phyloP scores from a whole-genome alignment of 2,888 invertebrate genomes.

The Drosophila melanosoma region DNA sequence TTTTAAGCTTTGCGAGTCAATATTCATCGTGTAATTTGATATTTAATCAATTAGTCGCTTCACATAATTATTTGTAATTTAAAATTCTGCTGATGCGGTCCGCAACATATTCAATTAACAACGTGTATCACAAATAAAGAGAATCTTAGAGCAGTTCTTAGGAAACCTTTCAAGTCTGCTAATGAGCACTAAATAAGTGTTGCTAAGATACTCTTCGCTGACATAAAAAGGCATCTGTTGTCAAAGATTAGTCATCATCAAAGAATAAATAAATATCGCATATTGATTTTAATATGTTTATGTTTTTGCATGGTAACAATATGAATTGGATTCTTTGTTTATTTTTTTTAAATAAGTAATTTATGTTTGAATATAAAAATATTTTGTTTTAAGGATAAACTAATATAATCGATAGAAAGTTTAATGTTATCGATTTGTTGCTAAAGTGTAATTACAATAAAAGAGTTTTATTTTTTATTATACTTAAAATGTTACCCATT shows the following conservation, averaged over 20 bases:
- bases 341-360: neutral
- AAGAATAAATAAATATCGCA: neutral
- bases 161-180: neutral
- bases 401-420: neutral
- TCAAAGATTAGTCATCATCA: neutral
- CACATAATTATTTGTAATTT: neutral
- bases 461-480: neutral
- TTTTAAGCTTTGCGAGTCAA: neutral
- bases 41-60: neutral
- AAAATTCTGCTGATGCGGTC: neutral
- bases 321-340: neutral
- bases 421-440: neutral
- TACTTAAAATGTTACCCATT: neutral
- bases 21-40: neutral
- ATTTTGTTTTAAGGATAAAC: neutral
- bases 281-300: neutral
- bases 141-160: neutral
- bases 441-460: neutral
- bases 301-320: neutral
- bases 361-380: neutral
- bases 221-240: neutral
- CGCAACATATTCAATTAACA: neutral
- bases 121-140: slow-evolving; percentile 4
- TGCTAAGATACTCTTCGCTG: neutral
- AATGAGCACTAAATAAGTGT: neutral